Evolutionary conservation across 2,113 vertebrate species (phyloP), one percentile per base, ranked within the genome.

Genomic region (Drymodes brunneopygia): DNA sequence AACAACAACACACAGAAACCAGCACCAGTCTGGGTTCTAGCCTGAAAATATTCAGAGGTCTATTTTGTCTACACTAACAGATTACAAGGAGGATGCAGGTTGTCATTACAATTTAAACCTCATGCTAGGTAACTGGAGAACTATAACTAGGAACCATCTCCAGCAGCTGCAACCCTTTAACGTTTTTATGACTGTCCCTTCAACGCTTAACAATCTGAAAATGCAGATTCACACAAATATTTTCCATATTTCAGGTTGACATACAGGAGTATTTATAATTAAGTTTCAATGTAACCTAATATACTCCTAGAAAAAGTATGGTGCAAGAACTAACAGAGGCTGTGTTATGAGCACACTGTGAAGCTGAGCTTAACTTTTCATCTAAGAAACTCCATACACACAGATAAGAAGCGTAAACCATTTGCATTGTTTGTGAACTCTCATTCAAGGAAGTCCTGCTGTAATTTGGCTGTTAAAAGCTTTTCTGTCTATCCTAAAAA

Each of bases 401-500:
- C 48, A 44, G 56, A 67, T 50, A n/a, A 82, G 29, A 90, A 79
- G 58, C 1, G 7, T 67, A 72, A 92, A 54, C 22, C 4, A 20
- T 35, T 40, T 64, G 38, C 44, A 57, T n/a, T 50, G 42, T 86
- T 58, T 80, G 75, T 70, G 79, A 94, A 80, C 27, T 31, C 69
- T 85, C 40, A 53, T 33, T 19, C 74, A 94, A 93, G 91, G 86
- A 77, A 95, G 83, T 64, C 13, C 84, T 92, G 79, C 53, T 94
- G 58, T 86, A 95, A 81, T 92, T 62, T 96, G 94, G 88, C 92
- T 90, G 79, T 81, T 60, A 61, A 60, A 50, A 89, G 38, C 20
- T 66, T 71, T 93, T 73, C 78, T 64, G 27, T 40, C 71, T 65
- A 62, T 90, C 81, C 78, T 71, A 88, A 95, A 95, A 94, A 71